A percentile compares a stretch with the other conserved stretches of the same genome.
These are phyloP conservation scores for Tenualosa ilisha DNA, from an alignment of 2,797 vertebrate species.

Conservation along the genomic window DNA sequence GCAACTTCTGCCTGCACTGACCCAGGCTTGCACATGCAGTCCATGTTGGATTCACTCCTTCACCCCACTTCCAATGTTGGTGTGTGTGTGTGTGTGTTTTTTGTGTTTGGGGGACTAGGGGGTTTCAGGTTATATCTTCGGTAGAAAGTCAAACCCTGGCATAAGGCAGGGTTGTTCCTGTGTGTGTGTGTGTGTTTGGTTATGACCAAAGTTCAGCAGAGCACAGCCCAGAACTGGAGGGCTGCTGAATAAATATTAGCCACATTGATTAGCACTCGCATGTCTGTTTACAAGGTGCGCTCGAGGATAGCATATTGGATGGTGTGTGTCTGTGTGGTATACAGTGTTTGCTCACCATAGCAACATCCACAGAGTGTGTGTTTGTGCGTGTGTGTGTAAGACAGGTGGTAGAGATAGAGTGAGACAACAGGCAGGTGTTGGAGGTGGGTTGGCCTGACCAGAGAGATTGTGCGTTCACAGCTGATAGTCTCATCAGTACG, in stretches of 20 bases:
- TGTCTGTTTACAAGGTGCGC: background rate
- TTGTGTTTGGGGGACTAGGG: background rate
- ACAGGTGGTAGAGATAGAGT: background rate
- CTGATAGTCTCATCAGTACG: conserved; percentile 2
- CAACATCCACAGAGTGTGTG: background rate
- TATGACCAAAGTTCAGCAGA: background rate
- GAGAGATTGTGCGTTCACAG: background rate
- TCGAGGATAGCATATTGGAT: background rate
- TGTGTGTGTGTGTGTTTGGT: background rate
- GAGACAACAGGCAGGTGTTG: conserved; percentile 10
- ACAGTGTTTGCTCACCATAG: conserved; percentile 14
- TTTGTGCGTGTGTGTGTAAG: background rate
- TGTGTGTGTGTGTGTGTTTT: conserved; percentile 3
- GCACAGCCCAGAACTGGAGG: background rate
- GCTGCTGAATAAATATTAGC: conserved; percentile 1
- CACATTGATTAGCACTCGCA: background rate
- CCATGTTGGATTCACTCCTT: background rate
- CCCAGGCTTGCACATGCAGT: no score
- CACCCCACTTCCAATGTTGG: background rate
- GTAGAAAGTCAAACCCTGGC: background rate
- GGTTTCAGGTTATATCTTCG: background rate
- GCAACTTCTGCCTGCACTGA: background rate
- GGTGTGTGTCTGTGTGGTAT: background rate
- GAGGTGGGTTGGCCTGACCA: conserved; percentile 12
- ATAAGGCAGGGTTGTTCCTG: background rate